Evolutionary conservation across 1,140 invertebrate genomes (phyloP).

Genomic region (Rhopalosiphum maidis): DNA sequence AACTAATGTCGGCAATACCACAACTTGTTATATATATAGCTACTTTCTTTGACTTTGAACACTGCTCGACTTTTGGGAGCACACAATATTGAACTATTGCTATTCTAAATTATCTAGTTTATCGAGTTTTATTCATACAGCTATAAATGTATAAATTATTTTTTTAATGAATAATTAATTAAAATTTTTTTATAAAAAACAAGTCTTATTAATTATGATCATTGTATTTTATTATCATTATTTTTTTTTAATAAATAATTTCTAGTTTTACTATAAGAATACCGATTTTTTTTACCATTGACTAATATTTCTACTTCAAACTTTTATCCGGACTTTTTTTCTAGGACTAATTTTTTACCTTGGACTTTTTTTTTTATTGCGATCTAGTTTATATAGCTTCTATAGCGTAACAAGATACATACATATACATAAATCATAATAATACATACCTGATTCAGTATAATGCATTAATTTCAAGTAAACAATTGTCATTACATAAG

Average conservation of each 20-base stretch:
- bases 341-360: too few species aligned
- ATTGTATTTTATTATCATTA: background rate
- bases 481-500: background rate
- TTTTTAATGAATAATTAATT: too few species aligned
- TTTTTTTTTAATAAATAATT: background rate
- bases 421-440: background rate
- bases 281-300: too few species aligned
- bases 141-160: too few species aligned
- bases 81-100: background rate
- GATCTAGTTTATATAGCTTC: background rate
- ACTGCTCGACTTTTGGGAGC: background rate
- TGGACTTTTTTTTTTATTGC: background rate
- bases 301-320: background rate
- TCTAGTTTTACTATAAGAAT: too few species aligned
- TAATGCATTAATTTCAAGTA: background rate
- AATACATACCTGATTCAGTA: background rate
- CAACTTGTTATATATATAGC: background rate
- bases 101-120: background rate
- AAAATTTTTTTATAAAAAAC: background rate
- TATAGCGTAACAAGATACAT: background rate
- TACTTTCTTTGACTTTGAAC: background rate
- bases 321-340: background rate
- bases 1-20: background rate
- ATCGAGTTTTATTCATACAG: background rate
- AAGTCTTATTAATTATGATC: background rate